These are phyloP conservation scores for Periphyllus acericola DNA, from an alignment of 2,888 invertebrate species.

Conservation along the genomic window DNA sequence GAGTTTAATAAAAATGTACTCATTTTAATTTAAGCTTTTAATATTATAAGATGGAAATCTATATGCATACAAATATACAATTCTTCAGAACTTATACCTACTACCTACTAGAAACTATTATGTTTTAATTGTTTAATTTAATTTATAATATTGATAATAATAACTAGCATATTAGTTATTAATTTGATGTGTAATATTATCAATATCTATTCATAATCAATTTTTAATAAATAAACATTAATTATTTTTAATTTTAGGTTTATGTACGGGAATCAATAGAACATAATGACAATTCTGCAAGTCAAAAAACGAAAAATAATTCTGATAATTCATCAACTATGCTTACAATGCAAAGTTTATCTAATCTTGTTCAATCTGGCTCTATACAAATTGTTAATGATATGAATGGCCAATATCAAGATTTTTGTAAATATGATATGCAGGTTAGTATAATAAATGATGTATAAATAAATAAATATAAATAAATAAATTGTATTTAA, in stretches of 20 bases:
- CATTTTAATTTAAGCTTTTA: background rate
- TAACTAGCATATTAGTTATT: background rate
- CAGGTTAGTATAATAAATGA: conserved; percentile 66
- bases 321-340: conserved; percentile 30
- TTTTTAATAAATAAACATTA: background rate
- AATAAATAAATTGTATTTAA: no score
- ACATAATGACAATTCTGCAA: background rate
- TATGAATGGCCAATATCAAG: conserved; percentile 42
- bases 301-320: conserved; percentile 4
- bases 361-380: conserved; percentile 66
- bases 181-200: no score
- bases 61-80: background rate
- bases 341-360: conserved; percentile 64
- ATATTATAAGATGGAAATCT: conserved; percentile 7
- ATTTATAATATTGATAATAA: background rate
- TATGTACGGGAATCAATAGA: conserved; percentile 44
- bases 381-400: conserved; percentile 68
- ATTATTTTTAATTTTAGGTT: conserved; percentile 33
- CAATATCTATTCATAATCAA: background rate
- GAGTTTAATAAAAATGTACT: background rate
- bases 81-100: background rate
- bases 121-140: no score
- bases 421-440: conserved; percentile 68
- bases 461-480: no score
- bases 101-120: background rate